These are phyloP conservation scores for Polydrusus pterygomalis DNA, from an alignment of 2,888 invertebrate genomes.

Conservation along the genomic window DNA sequence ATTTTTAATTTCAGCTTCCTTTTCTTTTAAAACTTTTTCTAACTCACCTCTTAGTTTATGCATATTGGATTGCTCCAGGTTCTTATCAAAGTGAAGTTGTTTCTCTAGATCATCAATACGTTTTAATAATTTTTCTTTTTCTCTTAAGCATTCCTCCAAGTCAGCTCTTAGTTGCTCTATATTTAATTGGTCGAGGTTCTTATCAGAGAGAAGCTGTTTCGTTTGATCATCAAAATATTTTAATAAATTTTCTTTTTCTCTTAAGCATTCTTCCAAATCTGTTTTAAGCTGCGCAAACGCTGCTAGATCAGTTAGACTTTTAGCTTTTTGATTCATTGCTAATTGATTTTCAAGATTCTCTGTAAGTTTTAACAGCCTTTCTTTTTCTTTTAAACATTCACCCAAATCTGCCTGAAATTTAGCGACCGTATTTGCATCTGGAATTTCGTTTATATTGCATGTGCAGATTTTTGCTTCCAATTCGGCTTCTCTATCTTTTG, in stretches of 20 bases:
- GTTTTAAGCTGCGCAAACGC: constrained; percentile 34
- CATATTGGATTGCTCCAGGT: neutral
- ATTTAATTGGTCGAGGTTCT: neutral
- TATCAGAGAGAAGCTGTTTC: constrained; percentile 21
- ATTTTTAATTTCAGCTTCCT: constrained; percentile 27
- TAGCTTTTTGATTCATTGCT: constrained; percentile 18
- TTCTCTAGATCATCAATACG: constrained; percentile 35
- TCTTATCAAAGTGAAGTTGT: neutral
- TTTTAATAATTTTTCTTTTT: constrained; percentile 41
- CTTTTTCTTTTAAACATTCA: constrained; percentile 51
- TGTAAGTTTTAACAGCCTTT: constrained; percentile 41
- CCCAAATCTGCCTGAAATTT: constrained; percentile 42
- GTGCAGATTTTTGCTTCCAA: constrained; percentile 58
- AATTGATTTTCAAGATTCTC: constrained; percentile 39
- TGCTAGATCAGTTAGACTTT: constrained; percentile 21
- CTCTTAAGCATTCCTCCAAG: constrained; percentile 45
- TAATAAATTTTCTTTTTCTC: constrained; percentile 46
- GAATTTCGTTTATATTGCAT: constrained; percentile 4
- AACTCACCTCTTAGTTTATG: constrained; percentile 43
- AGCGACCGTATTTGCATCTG: constrained; percentile 5
- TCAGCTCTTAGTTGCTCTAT: constrained; percentile 34
- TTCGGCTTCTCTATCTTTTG: constrained; percentile 59
- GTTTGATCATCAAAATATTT: constrained; percentile 33
- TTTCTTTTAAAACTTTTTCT: constrained; percentile 40
- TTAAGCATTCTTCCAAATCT: constrained; percentile 47